Evolutionary conservation across 2,888 invertebrate genomes (phyloP), one percentile per base, ranked within the genome.

Genomic region (Choreutis nemorana): DNA sequence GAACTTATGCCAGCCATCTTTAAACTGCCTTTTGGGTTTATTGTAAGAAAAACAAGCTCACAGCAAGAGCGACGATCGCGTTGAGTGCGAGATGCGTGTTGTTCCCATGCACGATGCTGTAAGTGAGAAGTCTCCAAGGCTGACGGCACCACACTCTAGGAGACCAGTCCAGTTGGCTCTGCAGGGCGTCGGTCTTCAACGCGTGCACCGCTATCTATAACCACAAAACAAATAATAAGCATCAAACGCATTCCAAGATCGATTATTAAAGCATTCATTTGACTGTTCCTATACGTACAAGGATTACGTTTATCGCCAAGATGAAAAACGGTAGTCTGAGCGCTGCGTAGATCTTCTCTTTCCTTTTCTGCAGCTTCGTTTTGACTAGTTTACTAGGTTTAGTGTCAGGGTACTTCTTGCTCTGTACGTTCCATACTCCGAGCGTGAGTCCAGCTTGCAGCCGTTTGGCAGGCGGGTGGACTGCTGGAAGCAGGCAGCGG

Each of bases 51-150:
- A 12, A 9, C 2, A 27, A 14, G 60, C 70, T 59, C 44, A 73
- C 75, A 37, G 66, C 63, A 3, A 73, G 47, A 1, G 67, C 73
- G 1, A 77, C 68, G 11, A 75, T 54, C 1, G 71, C 67, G 71
- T 94, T 94, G 48, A 93, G 83, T 12, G 86, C 78, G 35, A 94
- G 72, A 61, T 94, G 94, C 26, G 86, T 79, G 48, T 83, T 78
- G 63, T 86, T 87, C 30, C 89, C 87, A 71, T 94, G 94, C 31
- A 93, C 70, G 42, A 89, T 77, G 80, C 89, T 89, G 63, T 94
- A 94, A 23, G 88, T 85, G 32, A 89, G 53, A 52, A 89, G 86
- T 39, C 93, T 82, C 94, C 93, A 94, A 14, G 87, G 77, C 61
- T 91, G 82, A 25, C 73, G 64, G 42, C 87, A 81, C 62, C 85